These are phyloP conservation scores for Barbus barbus DNA, from an alignment of 2,113 vertebrate species.

Conservation along the genomic window DNA sequence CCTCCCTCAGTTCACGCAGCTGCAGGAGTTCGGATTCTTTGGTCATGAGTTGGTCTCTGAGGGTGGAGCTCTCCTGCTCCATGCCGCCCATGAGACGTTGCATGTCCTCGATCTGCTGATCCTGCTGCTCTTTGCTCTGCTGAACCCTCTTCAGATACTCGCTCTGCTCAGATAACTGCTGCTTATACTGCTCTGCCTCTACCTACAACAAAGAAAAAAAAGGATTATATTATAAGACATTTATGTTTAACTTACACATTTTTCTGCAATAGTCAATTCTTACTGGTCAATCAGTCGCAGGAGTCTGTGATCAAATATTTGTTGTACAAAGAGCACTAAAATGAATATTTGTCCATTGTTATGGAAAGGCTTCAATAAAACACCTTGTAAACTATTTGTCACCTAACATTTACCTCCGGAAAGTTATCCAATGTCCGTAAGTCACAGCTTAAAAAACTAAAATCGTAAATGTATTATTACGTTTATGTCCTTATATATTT, in stretches of 20 bases:
- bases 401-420: not conserved
- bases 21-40: slow-evolving; percentile 79
- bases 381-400: no score
- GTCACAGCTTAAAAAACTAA: not conserved
- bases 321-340: not conserved
- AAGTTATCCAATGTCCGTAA: not conserved
- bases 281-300: not conserved
- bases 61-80: slow-evolving; percentile 84
- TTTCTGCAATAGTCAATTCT: not conserved
- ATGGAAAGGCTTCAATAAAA: no score
- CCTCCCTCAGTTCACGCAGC: slow-evolving; percentile 72
- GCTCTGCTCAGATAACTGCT: slow-evolving; percentile 71
- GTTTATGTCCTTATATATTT: not conserved
- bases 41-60: slow-evolving; percentile 77
- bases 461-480: not conserved
- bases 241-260: not conserved
- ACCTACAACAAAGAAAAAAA: slow-evolving; percentile 63
- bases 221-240: not conserved
- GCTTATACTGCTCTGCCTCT: slow-evolving; percentile 76
- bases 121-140: slow-evolving; percentile 68
- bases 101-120: slow-evolving; percentile 79
- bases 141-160: slow-evolving; percentile 73
- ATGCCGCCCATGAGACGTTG: slow-evolving; percentile 82
- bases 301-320: not conserved
- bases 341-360: no score